These are phyloP conservation scores for Pterophyllum scalare DNA, from an alignment of 2,113 vertebrate genomes.

Conservation along the genomic window DNA sequence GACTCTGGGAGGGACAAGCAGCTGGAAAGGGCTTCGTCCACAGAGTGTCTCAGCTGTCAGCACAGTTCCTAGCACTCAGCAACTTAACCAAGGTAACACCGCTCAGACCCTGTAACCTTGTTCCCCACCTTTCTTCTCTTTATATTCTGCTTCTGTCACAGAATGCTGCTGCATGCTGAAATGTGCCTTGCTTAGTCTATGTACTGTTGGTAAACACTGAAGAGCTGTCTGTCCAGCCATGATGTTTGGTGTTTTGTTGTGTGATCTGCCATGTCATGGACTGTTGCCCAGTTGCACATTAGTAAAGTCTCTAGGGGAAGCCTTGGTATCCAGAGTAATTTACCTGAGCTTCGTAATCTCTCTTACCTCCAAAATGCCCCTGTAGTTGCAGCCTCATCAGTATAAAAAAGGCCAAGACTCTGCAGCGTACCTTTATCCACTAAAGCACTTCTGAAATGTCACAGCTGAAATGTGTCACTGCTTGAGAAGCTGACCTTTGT, in stretches of 20 bases:
- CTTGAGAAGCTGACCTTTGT: constrained; percentile 68
- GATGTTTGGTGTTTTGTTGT: constrained; percentile 14
- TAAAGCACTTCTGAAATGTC: constrained; percentile 50
- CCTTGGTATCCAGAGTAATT: constrained; percentile 26
- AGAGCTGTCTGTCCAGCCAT: constrained; percentile 12
- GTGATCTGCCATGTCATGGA: constrained; percentile 34
- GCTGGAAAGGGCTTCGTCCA: constrained; percentile 96
- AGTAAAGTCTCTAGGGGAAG: constrained; percentile 15
- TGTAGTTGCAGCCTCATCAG: constrained; percentile 27
- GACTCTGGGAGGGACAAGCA: constrained; percentile 95
- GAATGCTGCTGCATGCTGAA: constrained; percentile 25
- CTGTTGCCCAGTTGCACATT: constrained; percentile 24
- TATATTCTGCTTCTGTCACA: constrained; percentile 1
- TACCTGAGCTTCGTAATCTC: constrained; percentile 12
- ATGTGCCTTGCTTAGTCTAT: constrained; percentile 37
- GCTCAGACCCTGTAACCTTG: constrained; percentile 20
- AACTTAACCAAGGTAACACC: constrained; percentile 94
- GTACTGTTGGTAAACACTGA: neutral
- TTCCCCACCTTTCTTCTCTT: neutral
- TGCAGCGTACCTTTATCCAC: constrained; percentile 32
- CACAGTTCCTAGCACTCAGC: constrained; percentile 94
- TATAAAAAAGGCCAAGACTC: constrained; percentile 35
- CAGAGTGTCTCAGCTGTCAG: constrained; percentile 95
- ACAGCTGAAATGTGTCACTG: constrained; percentile 51
- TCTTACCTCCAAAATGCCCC: constrained; percentile 28